A percentile compares a stretch with the other conserved stretches of the same genome.
phyloP scores from a whole-genome alignment of 2,888 invertebrate species.

The Eupithecia inturbata region DNA sequence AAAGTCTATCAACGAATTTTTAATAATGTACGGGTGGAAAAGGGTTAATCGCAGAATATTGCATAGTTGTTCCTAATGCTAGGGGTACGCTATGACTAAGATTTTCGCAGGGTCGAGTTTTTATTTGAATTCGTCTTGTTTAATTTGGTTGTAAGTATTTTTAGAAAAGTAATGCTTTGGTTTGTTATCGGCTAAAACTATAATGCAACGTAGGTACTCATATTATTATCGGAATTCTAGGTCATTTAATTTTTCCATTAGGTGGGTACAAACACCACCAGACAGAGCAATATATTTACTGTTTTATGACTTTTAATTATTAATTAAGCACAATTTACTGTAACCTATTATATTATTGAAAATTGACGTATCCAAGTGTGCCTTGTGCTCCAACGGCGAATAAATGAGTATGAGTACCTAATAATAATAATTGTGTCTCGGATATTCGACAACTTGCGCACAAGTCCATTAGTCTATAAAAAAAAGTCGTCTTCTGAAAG shows the following conservation, averaged over 20 bases:
- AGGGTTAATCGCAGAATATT: slow-evolving; percentile 50
- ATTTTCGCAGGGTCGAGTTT: slow-evolving; percentile 39
- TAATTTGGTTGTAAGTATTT: slow-evolving; percentile 48
- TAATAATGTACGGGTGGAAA: slow-evolving; percentile 55
- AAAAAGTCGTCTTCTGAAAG: not conserved
- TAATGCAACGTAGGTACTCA: not conserved
- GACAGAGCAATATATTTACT: not conserved
- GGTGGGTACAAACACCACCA: not conserved
- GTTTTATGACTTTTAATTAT: too few relatives aligned
- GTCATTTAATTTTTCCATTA: not conserved
- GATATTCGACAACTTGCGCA: not conserved
- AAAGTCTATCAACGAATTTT: slow-evolving; percentile 59
- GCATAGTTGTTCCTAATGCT: slow-evolving; percentile 28
- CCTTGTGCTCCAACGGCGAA: too few relatives aligned
- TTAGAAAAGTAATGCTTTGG: not conserved
- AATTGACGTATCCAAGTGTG: too few relatives aligned
- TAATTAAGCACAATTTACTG: too few relatives aligned
- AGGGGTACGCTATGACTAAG: slow-evolving; percentile 44
- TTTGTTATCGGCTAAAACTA: not conserved
- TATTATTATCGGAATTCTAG: not conserved
- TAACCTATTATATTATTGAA: too few relatives aligned
- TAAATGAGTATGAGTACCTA: too few relatives aligned
- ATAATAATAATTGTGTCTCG: not conserved
- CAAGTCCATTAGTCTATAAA: not conserved
- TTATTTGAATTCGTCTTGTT: slow-evolving; percentile 59